Percentiles rank a stretch among this genome's conserved stretches.
Evolutionary conservation across 1,140 invertebrate genomes (phyloP).

Genomic region (Neodiprion virginianus): DNA sequence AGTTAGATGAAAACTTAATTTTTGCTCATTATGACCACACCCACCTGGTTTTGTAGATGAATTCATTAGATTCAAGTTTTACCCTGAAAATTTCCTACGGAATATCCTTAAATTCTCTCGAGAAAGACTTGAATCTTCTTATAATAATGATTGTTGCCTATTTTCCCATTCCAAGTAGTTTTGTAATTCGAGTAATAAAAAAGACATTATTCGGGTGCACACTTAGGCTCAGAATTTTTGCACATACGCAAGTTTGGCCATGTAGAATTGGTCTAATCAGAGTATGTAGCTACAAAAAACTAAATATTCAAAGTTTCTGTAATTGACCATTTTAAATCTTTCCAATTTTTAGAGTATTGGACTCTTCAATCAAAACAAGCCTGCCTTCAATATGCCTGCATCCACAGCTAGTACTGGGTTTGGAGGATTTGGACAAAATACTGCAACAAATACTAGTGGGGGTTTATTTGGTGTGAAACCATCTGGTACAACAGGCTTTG

Average conservation of each 20-base stretch:
- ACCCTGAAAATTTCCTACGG: no score
- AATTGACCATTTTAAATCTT: not conserved
- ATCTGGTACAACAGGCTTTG: conserved; percentile 62
- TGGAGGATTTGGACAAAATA: conserved; percentile 58
- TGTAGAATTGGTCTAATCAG: no score
- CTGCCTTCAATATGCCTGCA: conserved; percentile 57
- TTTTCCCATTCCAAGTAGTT: no score
- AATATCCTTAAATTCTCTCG: no score
- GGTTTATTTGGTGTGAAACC: conserved; percentile 57
- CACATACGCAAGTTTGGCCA: no score
- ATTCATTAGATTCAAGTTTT: no score
- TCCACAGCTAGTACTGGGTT: conserved; percentile 57
- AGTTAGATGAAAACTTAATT: not conserved
- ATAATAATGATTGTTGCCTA: no score
- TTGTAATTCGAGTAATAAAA: no score
- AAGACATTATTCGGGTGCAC: no score
- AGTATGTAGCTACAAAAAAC: not conserved
- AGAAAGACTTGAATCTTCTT: no score
- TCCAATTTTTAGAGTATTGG: conserved; percentile 50
- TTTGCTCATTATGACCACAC: not conserved
- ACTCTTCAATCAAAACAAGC: conserved; percentile 60
- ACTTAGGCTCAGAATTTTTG: no score
- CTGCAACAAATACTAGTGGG: conserved; percentile 52
- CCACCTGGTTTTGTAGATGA: no score
- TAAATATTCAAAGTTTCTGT: not conserved